Percentiles rank a stretch among this genome's conserved stretches.
These are phyloP conservation scores for Kradibia gibbosae DNA, from an alignment of 1,140 invertebrate species.

Conservation along the genomic window DNA sequence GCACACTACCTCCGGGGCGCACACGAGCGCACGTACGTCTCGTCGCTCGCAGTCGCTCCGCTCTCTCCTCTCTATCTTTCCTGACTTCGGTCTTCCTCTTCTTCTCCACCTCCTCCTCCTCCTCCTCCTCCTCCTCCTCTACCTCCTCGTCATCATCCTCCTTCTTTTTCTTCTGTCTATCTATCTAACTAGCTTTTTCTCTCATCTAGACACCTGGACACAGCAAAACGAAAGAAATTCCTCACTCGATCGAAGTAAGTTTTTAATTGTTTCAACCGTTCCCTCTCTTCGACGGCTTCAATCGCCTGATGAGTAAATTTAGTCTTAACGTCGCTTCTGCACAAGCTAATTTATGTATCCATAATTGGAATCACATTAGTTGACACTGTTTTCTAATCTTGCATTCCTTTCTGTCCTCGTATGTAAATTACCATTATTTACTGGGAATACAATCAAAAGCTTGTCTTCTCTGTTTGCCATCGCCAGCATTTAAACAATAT, in stretches of 20 bases:
- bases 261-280: neutral
- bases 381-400: conserved; percentile 10
- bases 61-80: neutral
- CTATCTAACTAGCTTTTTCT: neutral
- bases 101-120: neutral
- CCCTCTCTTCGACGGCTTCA: too few species aligned
- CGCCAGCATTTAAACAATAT: neutral
- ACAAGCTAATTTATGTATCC: neutral
- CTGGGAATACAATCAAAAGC: neutral
- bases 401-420: neutral
- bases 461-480: neutral
- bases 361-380: neutral
- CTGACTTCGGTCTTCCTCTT: neutral
- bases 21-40: neutral
- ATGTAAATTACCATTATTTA: neutral
- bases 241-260: neutral
- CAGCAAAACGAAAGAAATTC: neutral
- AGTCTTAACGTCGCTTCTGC: neutral
- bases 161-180: neutral
- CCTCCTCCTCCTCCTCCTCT: neutral
- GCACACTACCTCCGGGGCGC: neutral
- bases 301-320: neutral
- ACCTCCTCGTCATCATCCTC: neutral
- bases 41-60: too few species aligned
- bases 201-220: neutral